Evolutionary conservation across 1,140 invertebrate genomes (phyloP).

Genomic region (Diorhabda sublineata): DNA sequence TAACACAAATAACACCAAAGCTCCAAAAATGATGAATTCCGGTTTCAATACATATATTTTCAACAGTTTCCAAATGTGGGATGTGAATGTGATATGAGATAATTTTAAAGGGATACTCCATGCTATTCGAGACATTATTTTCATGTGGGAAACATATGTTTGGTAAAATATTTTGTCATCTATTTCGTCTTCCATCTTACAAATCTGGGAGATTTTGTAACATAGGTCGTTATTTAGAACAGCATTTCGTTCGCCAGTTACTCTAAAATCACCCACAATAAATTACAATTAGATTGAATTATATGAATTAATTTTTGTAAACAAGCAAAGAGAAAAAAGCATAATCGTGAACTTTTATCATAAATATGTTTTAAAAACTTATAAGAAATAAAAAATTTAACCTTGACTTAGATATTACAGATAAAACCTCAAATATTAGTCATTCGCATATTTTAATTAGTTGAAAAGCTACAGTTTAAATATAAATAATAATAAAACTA

Average conservation of each 20-base stretch:
- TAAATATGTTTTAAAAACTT: no score
- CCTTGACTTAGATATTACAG: no score
- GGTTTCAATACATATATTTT: slow-evolving; percentile 71
- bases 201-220: slow-evolving; percentile 13
- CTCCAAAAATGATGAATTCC: slow-evolving; percentile 65
- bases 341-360: no score
- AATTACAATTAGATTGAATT: slow-evolving; percentile 31
- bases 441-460: no score
- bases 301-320: background rate
- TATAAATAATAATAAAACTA: no score
- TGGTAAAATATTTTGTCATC: slow-evolving; percentile 82
- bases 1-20: slow-evolving; percentile 62
- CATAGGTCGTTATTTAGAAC: slow-evolving; percentile 19
- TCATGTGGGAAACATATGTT: slow-evolving; percentile 77
- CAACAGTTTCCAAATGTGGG: slow-evolving; percentile 69
- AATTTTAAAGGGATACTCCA: slow-evolving; percentile 66
- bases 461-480: no score
- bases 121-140: slow-evolving; percentile 72
- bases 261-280: slow-evolving; percentile 32
- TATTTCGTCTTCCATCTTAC: slow-evolving; percentile 78
- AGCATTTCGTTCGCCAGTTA: slow-evolving; percentile 27
- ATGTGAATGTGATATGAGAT: slow-evolving; percentile 51
- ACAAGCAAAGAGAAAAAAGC: no score
- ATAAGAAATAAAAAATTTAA: no score
- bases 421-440: no score